These are phyloP conservation scores for Hemitrygon akajei DNA, from an alignment of 2,797 vertebrate species.

Conservation along the genomic window DNA sequence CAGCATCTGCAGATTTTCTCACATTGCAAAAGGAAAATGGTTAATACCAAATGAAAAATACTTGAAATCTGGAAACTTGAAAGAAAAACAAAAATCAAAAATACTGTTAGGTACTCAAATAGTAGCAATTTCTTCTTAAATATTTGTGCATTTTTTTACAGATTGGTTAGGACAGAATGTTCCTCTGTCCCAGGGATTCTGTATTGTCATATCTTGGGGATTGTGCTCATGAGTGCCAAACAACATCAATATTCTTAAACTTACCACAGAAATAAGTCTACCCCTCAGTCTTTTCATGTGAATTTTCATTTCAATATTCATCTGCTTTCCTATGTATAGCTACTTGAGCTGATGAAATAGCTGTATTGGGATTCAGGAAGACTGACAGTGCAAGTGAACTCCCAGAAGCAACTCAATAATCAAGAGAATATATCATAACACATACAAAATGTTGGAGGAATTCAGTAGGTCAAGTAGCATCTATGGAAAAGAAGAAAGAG, in stretches of 20 bases:
- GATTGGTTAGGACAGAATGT: too few relatives aligned
- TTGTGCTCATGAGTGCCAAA: background rate
- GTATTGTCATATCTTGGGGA: background rate
- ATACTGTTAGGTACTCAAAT: background rate
- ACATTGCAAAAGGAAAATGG: too few relatives aligned
- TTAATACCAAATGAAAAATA: too few relatives aligned
- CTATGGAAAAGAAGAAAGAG: too few relatives aligned
- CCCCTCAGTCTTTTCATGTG: background rate
- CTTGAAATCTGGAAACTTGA: too few relatives aligned
- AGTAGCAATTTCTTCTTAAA: background rate
- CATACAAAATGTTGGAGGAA: too few relatives aligned
- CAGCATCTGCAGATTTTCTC: too few relatives aligned
- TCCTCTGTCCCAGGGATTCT: background rate
- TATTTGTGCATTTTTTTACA: background rate
- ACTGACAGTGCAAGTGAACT: background rate
- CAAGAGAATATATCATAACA: background rate
- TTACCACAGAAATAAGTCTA: background rate
- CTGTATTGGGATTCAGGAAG: background rate
- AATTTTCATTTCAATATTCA: background rate
- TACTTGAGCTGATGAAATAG: background rate
- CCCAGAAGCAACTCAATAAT: background rate
- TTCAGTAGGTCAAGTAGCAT: too few relatives aligned
- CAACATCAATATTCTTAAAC: background rate
- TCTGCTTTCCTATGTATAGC: background rate
- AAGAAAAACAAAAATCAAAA: too few relatives aligned